Evolutionary conservation across 2,113 vertebrate species (phyloP).

Genomic region (Takifugu bimaculatus): DNA sequence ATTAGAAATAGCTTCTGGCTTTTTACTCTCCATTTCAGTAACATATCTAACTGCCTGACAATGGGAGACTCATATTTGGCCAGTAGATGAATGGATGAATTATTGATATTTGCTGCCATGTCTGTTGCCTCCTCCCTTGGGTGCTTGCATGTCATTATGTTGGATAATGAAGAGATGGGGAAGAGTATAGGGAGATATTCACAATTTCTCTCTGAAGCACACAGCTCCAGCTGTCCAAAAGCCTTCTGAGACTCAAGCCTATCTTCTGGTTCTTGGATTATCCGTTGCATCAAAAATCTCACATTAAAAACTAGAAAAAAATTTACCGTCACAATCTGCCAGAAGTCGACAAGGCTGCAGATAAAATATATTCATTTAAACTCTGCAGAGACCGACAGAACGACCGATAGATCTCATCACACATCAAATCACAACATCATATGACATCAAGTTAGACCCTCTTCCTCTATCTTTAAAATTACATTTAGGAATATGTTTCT

Average conservation of each 20-base stretch:
- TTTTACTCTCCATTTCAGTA: slow-evolving; percentile 43
- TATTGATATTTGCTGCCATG: slow-evolving; percentile 50
- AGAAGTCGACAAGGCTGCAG: slow-evolving; percentile 13
- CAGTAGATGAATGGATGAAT: slow-evolving; percentile 57
- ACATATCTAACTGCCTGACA: slow-evolving; percentile 39
- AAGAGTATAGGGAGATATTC: slow-evolving; percentile 30
- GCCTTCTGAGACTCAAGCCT: slow-evolving; percentile 4
- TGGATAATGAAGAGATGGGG: slow-evolving; percentile 48
- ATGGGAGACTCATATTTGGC: slow-evolving; percentile 49
- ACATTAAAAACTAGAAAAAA: slow-evolving; percentile 24
- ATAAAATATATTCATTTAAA: background rate
- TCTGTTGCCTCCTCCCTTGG: slow-evolving; percentile 41
- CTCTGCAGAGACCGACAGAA: background rate
- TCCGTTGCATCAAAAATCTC: slow-evolving; percentile 22
- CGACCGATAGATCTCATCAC: too few species aligned
- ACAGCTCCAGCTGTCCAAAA: slow-evolving; percentile 29
- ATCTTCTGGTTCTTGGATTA: slow-evolving; percentile 17
- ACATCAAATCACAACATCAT: too few species aligned
- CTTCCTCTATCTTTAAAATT: too few species aligned
- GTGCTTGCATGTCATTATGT: slow-evolving; percentile 39
- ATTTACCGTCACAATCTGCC: slow-evolving; percentile 15
- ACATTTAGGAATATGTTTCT: too few species aligned
- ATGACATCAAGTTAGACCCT: too few species aligned
- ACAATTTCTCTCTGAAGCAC: slow-evolving; percentile 28
- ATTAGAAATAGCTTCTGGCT: slow-evolving; percentile 42